Percentiles rank a stretch among this genome's conserved stretches.
phyloP scores from a whole-genome alignment of 2,888 invertebrate genomes.

The Sinopyrophorus schimmeli region DNA sequence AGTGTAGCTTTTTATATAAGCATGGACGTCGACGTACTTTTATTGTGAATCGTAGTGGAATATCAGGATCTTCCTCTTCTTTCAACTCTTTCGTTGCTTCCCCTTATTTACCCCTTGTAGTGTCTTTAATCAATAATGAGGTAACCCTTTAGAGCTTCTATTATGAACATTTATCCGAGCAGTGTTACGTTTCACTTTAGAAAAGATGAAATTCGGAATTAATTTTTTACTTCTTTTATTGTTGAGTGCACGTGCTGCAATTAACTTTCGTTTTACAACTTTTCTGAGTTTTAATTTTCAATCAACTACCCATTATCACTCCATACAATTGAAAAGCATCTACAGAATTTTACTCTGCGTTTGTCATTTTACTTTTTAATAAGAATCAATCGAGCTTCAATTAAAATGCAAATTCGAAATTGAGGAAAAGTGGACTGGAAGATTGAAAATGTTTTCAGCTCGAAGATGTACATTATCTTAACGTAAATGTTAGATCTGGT shows the following conservation, averaged over 20 bases:
- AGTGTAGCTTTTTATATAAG: slow-evolving; percentile 15
- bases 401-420: slow-evolving; percentile 39
- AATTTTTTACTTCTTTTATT: too few species aligned
- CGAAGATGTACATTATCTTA: slow-evolving; percentile 8
- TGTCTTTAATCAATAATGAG: slow-evolving; percentile 33
- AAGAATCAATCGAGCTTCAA: slow-evolving; percentile 41
- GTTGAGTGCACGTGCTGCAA: slow-evolving; percentile 10
- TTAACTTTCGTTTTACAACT: slow-evolving; percentile 25
- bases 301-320: slow-evolving; percentile 32
- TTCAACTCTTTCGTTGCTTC: slow-evolving; percentile 21
- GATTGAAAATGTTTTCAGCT: slow-evolving; percentile 30
- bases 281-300: slow-evolving; percentile 29
- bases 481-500: too few species aligned
- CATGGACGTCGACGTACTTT: too few species aligned
- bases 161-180: slow-evolving; percentile 29
- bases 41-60: slow-evolving; percentile 21
- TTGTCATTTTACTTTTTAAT: slow-evolving; percentile 34
- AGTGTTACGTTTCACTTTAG: too few species aligned
- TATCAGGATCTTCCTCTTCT: slow-evolving; percentile 19
- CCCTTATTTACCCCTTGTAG: slow-evolving; percentile 26
- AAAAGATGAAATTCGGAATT: too few species aligned
- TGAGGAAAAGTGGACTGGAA: slow-evolving; percentile 28
- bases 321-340: slow-evolving; percentile 29
- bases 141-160: slow-evolving; percentile 31
- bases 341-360: slow-evolving; percentile 27